Evolutionary conservation across 2,888 invertebrate species (phyloP).

Genomic region (Diloba caeruleocephala): DNA sequence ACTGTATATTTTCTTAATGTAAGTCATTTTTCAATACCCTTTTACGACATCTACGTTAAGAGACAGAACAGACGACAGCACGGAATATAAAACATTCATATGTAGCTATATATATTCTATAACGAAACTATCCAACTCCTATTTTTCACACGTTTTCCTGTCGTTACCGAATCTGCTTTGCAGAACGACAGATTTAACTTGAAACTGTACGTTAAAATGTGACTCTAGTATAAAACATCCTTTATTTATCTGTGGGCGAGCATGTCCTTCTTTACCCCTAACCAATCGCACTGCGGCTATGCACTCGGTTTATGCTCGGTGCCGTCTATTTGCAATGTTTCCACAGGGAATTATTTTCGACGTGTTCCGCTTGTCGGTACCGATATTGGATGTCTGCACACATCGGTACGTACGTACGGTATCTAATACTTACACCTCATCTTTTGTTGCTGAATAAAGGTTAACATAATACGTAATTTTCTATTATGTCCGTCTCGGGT

Average conservation of each 20-base stretch:
- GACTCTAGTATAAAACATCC: conserved; percentile 36
- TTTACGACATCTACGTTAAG: too few relatives aligned
- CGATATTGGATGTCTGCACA: conserved; percentile 7
- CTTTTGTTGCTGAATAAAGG: conserved; percentile 14
- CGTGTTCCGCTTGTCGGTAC: conserved; percentile 51
- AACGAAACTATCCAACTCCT: neutral
- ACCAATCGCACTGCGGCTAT: conserved; percentile 58
- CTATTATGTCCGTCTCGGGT: conserved; percentile 37
- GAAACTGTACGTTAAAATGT: conserved; percentile 29
- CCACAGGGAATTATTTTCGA: conserved; percentile 67
- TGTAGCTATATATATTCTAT: too few relatives aligned
- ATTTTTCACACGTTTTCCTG: neutral
- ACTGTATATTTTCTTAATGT: too few relatives aligned
- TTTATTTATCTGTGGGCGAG: conserved; percentile 42
- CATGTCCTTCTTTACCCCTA: conserved; percentile 30
- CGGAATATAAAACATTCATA: too few relatives aligned
- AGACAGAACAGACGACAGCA: too few relatives aligned
- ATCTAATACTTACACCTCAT: conserved; percentile 21
- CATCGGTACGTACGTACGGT: conserved; percentile 5
- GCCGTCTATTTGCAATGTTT: conserved; percentile 57
- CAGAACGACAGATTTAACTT: conserved; percentile 28
- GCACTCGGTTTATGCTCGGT: conserved; percentile 50
- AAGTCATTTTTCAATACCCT: too few relatives aligned
- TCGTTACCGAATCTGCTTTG: conserved; percentile 6
- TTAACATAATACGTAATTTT: conserved; percentile 37